Evolutionary conservation across 1,140 invertebrate genomes (phyloP).

Genomic region (Drepana arcuata): DNA sequence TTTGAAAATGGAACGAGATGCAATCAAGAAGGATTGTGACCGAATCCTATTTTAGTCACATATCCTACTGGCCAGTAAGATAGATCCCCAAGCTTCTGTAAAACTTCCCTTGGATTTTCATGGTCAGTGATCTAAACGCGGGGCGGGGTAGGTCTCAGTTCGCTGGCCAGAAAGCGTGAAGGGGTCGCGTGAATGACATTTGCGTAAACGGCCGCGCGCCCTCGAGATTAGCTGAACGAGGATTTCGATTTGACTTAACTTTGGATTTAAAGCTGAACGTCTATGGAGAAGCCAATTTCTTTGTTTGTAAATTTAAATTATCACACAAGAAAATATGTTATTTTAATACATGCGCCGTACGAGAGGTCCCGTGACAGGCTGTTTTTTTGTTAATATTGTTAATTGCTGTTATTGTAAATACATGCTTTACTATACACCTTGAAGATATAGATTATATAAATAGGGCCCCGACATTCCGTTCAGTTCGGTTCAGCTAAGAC

Average conservation of each 20-base stretch:
- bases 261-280: conserved; percentile 14
- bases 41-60: conserved; percentile 28
- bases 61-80: conserved; percentile 18
- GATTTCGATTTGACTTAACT: conserved; percentile 21
- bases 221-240: conserved; percentile 40
- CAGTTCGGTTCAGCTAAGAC: no score
- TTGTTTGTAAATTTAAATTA: conserved; percentile 1
- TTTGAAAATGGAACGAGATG: conserved; percentile 36
- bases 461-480: no score
- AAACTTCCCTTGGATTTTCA: conserved; percentile 8
- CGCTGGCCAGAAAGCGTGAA: conserved; percentile 21
- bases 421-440: no score
- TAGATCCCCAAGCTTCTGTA: conserved; percentile 8
- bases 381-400: no score
- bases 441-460: no score
- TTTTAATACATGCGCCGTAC: neutral
- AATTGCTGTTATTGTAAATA: no score
- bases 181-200: conserved; percentile 45
- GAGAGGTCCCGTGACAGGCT: no score
- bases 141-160: conserved; percentile 16
- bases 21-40: conserved; percentile 36
- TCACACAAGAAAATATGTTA: neutral
- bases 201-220: conserved; percentile 38
- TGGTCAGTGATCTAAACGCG: no score
- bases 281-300: conserved; percentile 5